Evolutionary conservation across 2,888 invertebrate species (phyloP).

Genomic region (Maniola hyperantus): DNA sequence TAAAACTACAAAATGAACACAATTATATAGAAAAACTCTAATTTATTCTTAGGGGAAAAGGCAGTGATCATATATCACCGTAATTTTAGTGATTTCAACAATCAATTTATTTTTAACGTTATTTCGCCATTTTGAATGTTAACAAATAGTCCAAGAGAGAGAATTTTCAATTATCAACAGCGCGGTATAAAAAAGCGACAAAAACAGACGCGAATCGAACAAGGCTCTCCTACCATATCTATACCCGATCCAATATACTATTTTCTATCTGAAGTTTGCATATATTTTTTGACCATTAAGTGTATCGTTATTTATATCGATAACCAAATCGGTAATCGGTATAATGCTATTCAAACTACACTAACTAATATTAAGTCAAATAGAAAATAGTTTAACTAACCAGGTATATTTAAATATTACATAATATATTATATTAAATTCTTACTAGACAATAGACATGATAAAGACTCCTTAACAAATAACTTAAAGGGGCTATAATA

Average conservation of each 20-base stretch:
- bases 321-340: background rate
- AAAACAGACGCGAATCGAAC: constrained; percentile 73
- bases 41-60: constrained; percentile 57
- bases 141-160: constrained; percentile 61
- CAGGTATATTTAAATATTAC: constrained; percentile 12
- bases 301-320: background rate
- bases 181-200: constrained; percentile 61
- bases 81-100: constrained; percentile 46
- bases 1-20: constrained; percentile 65
- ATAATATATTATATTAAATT: constrained; percentile 78
- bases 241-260: background rate
- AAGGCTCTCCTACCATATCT: constrained; percentile 64
- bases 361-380: constrained; percentile 31
- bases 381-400: constrained; percentile 4
- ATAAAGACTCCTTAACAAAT: constrained; percentile 80
- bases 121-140: constrained; percentile 55
- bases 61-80: constrained; percentile 66
- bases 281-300: background rate
- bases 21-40: constrained; percentile 49
- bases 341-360: background rate
- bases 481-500: constrained; percentile 74
- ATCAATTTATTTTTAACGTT: constrained; percentile 46
- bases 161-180: constrained; percentile 59
- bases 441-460: constrained; percentile 80
- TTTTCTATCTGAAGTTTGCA: constrained; percentile 3